These are phyloP conservation scores for Odontamblyopus rebecca DNA, from an alignment of 2,797 vertebrate genomes.

Conservation along the genomic window DNA sequence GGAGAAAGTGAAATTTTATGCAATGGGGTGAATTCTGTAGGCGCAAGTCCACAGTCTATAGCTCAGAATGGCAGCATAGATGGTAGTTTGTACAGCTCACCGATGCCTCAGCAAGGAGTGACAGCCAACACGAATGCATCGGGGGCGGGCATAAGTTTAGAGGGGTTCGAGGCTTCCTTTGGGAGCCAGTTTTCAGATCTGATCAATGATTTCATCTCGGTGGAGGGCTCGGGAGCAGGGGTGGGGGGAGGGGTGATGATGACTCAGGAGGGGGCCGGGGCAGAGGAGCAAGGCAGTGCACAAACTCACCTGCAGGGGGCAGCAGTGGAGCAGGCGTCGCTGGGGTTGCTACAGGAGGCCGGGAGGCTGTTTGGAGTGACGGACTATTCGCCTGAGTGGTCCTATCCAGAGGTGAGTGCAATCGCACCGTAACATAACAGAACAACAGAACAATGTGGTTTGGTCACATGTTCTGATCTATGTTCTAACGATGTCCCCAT, in stretches of 20 bases:
- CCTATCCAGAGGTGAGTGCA: constrained; percentile 95
- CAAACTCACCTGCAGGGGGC: constrained; percentile 87
- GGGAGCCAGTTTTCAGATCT: constrained; percentile 99
- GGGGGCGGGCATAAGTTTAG: constrained; percentile 86
- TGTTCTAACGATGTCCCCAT: too few species aligned
- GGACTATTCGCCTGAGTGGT: constrained; percentile 99
- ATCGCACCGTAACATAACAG: too few species aligned
- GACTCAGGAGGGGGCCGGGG: constrained; percentile 75
- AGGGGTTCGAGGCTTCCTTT: constrained; percentile 98
- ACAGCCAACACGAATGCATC: constrained; percentile 45
- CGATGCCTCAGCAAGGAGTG: constrained; percentile 83
- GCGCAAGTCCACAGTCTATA: constrained; percentile 81
- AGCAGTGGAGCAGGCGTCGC: constrained; percentile 86
- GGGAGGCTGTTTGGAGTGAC: constrained; percentile 97
- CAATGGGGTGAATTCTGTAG: constrained; percentile 70
- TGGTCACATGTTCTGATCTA: too few species aligned
- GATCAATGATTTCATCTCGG: constrained; percentile 98
- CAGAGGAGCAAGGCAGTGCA: constrained; percentile 82
- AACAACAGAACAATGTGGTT: too few species aligned
- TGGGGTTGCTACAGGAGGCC: constrained; percentile 91
- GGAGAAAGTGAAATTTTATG: constrained; percentile 72
- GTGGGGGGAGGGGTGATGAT: constrained; percentile 80
- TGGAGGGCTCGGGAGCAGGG: constrained; percentile 84
- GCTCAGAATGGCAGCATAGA: constrained; percentile 85
- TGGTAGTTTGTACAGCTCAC: constrained; percentile 86